Base-by-base conservation (phyloP, 2,113 vertebrate genomes). In the Coryphaenoides rupestris region DNA sequence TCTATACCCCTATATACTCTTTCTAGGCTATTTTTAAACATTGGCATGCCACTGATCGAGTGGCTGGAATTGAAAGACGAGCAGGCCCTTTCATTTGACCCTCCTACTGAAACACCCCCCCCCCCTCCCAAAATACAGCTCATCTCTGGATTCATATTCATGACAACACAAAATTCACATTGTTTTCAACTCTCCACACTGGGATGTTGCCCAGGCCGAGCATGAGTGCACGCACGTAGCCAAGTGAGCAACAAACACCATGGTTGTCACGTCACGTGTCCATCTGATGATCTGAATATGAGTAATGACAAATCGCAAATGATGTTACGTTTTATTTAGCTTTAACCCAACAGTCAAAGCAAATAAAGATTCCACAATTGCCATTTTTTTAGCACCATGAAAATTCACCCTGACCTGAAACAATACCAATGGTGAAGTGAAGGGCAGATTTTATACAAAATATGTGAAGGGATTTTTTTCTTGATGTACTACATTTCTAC, bases 21-120 rank as follows among this genome's bases (percentile, higher is more conserved):
- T 72, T 58, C 1, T 0, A 3, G 45, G 62, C 87, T 92, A 91
- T 91, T 91, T 91, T 87, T 59, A 72, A 40, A 87, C 63, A 1
- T 0, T 3, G 46, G 78, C 83, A 74, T 70, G 79, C 78, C 77
- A 75, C 80, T 59, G 70, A 74, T 81, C 68, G 67, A 79, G 64
- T 82, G 68, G 64, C 75, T 21, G 52, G 22, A 64, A 72, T 55
- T 87, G 76, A 80, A 88, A 85, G 87, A 83, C 65, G 78, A 87
- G 82, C 65, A 61, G 50, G 23, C 23, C 63, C 66, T 47, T 22
- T 45, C 58, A 23, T 45, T 57, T 55, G 56, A 60, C 63, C 22
- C 60, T 59, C 76, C 71, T 70, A 17, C 33, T 52, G 5, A 55
- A 45, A 80, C 68, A 68, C 65, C 55, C 53, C 64, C 33, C 33